These are phyloP conservation scores for Sciaenops ocellatus DNA, from an alignment of 2,797 vertebrate species.

Conservation along the genomic window DNA sequence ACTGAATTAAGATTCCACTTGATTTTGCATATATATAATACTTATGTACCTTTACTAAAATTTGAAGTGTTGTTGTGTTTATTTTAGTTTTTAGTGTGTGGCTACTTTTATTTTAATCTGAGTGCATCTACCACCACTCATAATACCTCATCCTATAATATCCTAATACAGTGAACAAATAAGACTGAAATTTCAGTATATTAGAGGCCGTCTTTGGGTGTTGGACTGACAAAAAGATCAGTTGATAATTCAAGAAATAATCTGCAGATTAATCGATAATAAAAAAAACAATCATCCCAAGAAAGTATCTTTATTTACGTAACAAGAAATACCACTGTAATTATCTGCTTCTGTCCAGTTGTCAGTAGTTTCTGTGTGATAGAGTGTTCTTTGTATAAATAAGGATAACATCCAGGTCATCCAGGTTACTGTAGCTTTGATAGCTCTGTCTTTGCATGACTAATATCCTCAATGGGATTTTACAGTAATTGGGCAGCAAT, in stretches of 20 bases:
- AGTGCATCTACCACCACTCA: neutral
- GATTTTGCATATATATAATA: no score
- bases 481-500: slow-evolving; percentile 23
- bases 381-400: slow-evolving; percentile 9
- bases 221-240: neutral
- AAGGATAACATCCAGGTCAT: neutral
- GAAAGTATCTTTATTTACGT: no score
- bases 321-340: neutral
- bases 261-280: no score
- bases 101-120: neutral
- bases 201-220: slow-evolving; percentile 34
- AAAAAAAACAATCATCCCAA: no score
- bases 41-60: no score
- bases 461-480: slow-evolving; percentile 24
- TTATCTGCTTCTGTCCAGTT: neutral
- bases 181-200: slow-evolving; percentile 10
- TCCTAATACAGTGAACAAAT: slow-evolving; percentile 4
- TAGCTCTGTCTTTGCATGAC: slow-evolving; percentile 37
- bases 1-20: no score
- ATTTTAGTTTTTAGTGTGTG: no score
- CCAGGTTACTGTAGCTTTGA: neutral
- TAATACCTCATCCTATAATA: neutral
- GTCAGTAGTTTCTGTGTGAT: neutral
- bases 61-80: neutral
- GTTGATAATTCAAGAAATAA: no score